A percentile compares a stretch with the other conserved stretches of the same genome.
phyloP scores from a whole-genome alignment of 2,797 vertebrate species.

The Myripristis jacobus region DNA sequence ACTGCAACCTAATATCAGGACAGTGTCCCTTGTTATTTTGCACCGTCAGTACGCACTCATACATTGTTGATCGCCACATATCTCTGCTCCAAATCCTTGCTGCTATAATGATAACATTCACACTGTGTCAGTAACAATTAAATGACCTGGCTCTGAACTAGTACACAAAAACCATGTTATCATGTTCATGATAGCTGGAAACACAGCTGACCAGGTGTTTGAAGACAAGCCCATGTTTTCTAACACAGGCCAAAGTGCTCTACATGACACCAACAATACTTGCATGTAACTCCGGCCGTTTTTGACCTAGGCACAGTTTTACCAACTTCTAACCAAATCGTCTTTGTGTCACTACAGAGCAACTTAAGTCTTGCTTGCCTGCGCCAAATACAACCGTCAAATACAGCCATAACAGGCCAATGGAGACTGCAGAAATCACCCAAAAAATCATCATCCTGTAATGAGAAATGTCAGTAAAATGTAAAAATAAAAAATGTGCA shows the following conservation, averaged over 20 bases:
- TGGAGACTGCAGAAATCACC: no score
- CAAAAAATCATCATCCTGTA: no score
- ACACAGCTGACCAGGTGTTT: conserved; percentile 64
- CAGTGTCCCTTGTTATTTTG: no score
- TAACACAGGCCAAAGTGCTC: conserved; percentile 18
- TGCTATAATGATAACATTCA: conserved; percentile 34
- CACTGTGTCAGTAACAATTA: conserved; percentile 11
- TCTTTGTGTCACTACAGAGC: no score
- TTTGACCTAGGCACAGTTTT: conserved; percentile 19
- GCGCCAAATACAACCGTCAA: conserved; percentile 19
- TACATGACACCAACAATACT: conserved; percentile 37
- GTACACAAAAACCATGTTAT: conserved; percentile 44
- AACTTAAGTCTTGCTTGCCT: conserved; percentile 29
- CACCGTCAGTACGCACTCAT: no score
- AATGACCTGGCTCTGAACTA: conserved; percentile 33
- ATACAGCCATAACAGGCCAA: no score
- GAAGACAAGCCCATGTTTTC: conserved; percentile 48
- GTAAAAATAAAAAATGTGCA: no score
- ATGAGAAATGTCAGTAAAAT: no score
- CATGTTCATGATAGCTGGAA: conserved; percentile 49
- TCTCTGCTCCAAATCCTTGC: conserved; percentile 39
- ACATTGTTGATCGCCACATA: conserved; percentile 48
- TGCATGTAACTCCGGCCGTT: neutral
- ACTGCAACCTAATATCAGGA: no score
- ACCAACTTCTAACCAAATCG: neutral